Evolutionary conservation across 2,888 invertebrate genomes (phyloP), one percentile per base, ranked within the genome.

Genomic region (Tenthredo livida): DNA sequence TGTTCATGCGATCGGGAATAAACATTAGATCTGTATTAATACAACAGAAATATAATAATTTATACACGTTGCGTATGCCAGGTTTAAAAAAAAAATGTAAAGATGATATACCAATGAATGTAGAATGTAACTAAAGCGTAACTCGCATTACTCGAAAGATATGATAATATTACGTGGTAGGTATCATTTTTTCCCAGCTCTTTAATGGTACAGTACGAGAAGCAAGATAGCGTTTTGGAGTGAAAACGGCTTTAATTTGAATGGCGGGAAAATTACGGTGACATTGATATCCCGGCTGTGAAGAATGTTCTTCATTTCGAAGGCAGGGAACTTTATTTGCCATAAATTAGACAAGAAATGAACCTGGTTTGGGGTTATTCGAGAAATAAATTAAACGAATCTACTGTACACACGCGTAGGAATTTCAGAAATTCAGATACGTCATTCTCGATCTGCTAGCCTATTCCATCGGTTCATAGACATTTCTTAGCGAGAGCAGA

Each of bases 261-360:
- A 87, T 87, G 84, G 84, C 70, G 85, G 78, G 85, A 72, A 82
- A 87, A 86, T 87, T 87, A 84, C 85, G 85, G 85, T 84, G 80
- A 85, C 85, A 85, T 86, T 87, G 87, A 87, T 84, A 85, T 78
- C 78, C 72, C 83, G 78, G 78, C 83, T 85, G 84, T 85, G 87
- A 87, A 85, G 85, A 77, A 87, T 86, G 86, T 85, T 87, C 86
- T 84, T 86, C 86, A 85, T 87, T 87, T 84, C 85, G 75, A 58
- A 77, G 84, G 77, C 85, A 25, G 70, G 80, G 85, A 80, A 80
- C 78, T 80, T 80, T 80, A 80, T 86, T 77, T 77, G 86, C 85
- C 85, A 85, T 87, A 87, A 87, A 87, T 87, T 86, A 87, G 78
- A 80, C 78, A 40, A 80, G 78, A 80, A 80, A 80, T 80, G 78